A percentile compares a stretch with the other conserved stretches of the same genome.
These are phyloP conservation scores for Apostichopus californicus DNA, from an alignment of 35 echinoderm and acorn worm species.

Conservation along the genomic window DNA sequence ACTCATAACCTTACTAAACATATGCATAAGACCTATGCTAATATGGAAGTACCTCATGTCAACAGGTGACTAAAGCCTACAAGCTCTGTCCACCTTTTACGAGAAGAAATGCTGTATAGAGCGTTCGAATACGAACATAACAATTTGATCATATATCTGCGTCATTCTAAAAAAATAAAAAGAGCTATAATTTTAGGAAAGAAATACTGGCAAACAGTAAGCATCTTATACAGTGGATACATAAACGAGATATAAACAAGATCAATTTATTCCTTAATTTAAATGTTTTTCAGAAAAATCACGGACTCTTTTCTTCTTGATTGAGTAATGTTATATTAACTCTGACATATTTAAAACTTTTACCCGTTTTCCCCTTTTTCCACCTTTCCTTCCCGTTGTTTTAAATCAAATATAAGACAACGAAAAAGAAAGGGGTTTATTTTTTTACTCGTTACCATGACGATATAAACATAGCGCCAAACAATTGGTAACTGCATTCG, in stretches of 20 bases:
- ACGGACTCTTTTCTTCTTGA: background rate
- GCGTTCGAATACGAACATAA: background rate
- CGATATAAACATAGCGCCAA: background rate
- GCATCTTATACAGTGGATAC: too few species aligned
- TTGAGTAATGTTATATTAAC: background rate
- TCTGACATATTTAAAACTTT: background rate
- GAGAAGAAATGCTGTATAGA: background rate
- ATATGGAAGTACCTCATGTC: too few species aligned
- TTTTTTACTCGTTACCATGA: background rate
- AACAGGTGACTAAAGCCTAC: too few species aligned
- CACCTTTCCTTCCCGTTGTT: background rate
- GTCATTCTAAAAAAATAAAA: background rate
- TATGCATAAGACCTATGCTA: too few species aligned
- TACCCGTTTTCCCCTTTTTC: background rate
- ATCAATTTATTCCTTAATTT: background rate
- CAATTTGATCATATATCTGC: background rate
- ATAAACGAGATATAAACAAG: too few species aligned
- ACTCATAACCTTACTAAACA: too few species aligned
- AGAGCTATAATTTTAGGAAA: background rate
- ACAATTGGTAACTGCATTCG: background rate
- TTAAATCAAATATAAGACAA: background rate
- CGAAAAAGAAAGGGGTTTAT: background rate
- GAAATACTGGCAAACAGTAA: too few species aligned
- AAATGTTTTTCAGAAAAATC: background rate
- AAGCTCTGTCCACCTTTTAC: too few species aligned